Base-by-base conservation (phyloP, 2,797 vertebrate species). In the Garrulus glandarius region DNA sequence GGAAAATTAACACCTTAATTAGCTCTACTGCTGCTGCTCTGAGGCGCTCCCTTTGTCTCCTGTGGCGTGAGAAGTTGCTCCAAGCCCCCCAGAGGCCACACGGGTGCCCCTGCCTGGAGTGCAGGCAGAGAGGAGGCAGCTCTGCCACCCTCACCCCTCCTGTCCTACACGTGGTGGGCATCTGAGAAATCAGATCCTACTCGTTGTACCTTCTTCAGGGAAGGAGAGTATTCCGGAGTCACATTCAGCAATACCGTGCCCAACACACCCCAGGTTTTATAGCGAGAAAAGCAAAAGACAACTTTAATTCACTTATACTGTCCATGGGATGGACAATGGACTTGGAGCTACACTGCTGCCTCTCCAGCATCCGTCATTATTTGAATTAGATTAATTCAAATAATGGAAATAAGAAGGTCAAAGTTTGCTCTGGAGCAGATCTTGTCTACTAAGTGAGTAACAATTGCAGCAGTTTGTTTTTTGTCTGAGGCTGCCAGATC, bases 401-500 rank as follows among this genome's bases (percentile, higher is more conserved):
- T 19, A 53, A 36, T 14, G 22, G 39, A 70, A 95, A 82, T 17
- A 61, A 52, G 47, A 57, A 26, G 27, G 19, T n/a, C 29, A 43
- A 39, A 15, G 43, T 22, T 93, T 86, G 37, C 70, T 92, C 44
- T 84, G 65, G 41, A 95, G 36, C 34, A 56, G 37, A 34, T 30
- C 56, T 63, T 23, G 26, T 67, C 46, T 89, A 27, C 78, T 80
- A 57, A 87, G 85, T 8, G 69, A 71, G 41, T n/a, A 89, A 32
- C 41, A 87, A 70, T 32, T 47, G 50, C 32, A 70, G 69, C 5
- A 71, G 39, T 72, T 83, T 92, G 39, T 15, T 60, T 94, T 94
- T 57, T 75, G 59, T 39, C 71, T 36, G 61, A 90, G 79, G 71
- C 84, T 89, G 72, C 4, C 87, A 83, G 82, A 30, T 81, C 85